Conservation (phyloP, 2,888 invertebrate species). For the Drosophila aldrichi region DNA sequence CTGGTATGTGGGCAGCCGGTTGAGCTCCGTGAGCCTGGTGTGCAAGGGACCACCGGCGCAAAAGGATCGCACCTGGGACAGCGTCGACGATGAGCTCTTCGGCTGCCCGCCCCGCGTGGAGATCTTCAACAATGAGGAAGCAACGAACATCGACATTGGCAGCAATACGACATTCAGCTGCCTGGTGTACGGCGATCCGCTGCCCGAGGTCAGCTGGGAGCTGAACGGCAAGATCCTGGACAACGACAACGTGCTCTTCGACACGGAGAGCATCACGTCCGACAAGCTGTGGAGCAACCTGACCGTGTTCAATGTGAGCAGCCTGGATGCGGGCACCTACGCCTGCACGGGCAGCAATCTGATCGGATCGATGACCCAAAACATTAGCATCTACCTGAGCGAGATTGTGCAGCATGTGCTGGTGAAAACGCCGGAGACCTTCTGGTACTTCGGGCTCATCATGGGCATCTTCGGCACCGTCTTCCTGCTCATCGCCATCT, state of each 20-base stretch:
- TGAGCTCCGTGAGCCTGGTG: conserved; percentile 90
- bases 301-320: conserved; percentile 92
- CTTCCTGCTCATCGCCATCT: conserved; percentile 87
- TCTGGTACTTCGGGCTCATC: conserved; percentile 90
- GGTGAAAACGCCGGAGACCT: conserved; percentile 90
- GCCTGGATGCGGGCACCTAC: conserved; percentile 93
- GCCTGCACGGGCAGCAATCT: conserved; percentile 87
- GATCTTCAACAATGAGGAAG: conserved; percentile 87
- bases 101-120: conserved; percentile 92
- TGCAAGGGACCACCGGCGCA: conserved; percentile 91
- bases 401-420: conserved; percentile 87
- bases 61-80: conserved; percentile 91
- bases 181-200: conserved; percentile 92
- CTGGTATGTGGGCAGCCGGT: conserved; percentile 92
- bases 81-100: conserved; percentile 90
- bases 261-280: conserved; percentile 83
- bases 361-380: conserved; percentile 86
- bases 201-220: conserved; percentile 93
- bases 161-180: conserved; percentile 93
- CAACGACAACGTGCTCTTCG: conserved; percentile 86
- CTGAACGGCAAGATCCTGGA: conserved; percentile 90
- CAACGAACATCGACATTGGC: conserved; percentile 90
- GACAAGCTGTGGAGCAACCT: conserved; percentile 90
- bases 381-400: conserved; percentile 88
- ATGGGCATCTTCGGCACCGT: conserved; percentile 90